These are phyloP conservation scores for Scophthalmus maximus DNA, from an alignment of 2,113 vertebrate species.

Conservation along the genomic window DNA sequence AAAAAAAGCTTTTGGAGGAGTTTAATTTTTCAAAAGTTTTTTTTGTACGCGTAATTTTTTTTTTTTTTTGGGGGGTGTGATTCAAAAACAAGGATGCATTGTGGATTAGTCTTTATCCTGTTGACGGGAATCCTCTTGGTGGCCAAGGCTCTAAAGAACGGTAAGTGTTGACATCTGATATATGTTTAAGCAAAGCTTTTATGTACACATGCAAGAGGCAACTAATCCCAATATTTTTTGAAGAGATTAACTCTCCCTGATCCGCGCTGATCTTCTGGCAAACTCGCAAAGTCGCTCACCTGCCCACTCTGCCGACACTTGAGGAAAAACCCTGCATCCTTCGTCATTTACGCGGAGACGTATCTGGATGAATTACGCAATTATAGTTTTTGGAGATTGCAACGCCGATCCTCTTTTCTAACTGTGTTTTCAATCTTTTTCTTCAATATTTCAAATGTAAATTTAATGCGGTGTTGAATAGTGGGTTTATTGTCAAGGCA, in stretches of 20 bases:
- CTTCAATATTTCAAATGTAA: not conserved
- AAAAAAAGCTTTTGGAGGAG: conserved; percentile 43
- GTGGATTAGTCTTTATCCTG: conserved; percentile 85
- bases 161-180: conserved; percentile 78
- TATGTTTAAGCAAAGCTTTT: conserved; percentile 49
- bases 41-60: conserved; percentile 54
- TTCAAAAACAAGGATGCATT: conserved; percentile 85
- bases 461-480: not conserved
- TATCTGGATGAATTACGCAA: not conserved
- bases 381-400: not conserved
- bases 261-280: conserved; percentile 54
- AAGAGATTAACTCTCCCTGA: conserved; percentile 59
- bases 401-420: not conserved
- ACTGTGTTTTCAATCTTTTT: not conserved
- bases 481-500: not conserved
- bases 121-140: conserved; percentile 82
- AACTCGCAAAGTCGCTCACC: conserved; percentile 52
- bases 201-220: conserved; percentile 40
- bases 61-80: conserved; percentile 45
- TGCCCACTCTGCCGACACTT: conserved; percentile 24
- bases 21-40: conserved; percentile 56
- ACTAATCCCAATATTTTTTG: conserved; percentile 65
- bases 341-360: conserved; percentile 1
- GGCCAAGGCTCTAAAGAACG: conserved; percentile 81
- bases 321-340: not conserved